A percentile compares a stretch with the other conserved stretches of the same genome.
Conservation (phyloP, 2,888 invertebrate genomes). For the Drosophila tripunctata region DNA sequence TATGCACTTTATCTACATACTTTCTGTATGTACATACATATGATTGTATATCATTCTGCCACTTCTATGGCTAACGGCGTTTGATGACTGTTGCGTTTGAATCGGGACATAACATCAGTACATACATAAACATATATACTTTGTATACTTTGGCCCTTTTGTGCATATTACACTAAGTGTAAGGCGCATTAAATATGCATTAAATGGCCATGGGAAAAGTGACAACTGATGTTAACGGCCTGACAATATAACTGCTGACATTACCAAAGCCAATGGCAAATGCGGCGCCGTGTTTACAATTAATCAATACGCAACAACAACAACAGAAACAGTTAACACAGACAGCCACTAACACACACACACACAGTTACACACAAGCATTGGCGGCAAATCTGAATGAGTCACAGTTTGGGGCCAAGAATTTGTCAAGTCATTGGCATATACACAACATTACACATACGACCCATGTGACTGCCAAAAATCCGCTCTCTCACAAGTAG, state of each 20-base stretch:
- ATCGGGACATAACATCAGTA: neutral
- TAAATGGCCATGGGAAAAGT: slow-evolving; percentile 55
- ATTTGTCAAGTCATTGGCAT: slow-evolving; percentile 52
- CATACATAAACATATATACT: no score
- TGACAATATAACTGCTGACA: slow-evolving; percentile 45
- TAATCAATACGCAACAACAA: slow-evolving; percentile 49
- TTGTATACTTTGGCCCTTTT: no score
- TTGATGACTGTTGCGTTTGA: slow-evolving; percentile 16
- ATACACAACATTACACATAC: slow-evolving; percentile 42
- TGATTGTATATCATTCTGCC: slow-evolving; percentile 8
- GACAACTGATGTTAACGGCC: slow-evolving; percentile 53
- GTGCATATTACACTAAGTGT: slow-evolving; percentile 24
- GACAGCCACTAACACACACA: no score
- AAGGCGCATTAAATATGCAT: slow-evolving; percentile 70
- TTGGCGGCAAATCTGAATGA: slow-evolving; percentile 24
- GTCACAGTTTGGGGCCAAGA: slow-evolving; percentile 34
- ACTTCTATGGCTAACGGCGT: neutral
- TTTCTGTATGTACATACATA: slow-evolving; percentile 1
- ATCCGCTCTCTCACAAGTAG: slow-evolving; percentile 28
- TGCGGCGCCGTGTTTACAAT: slow-evolving; percentile 33
- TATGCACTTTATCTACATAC: slow-evolving; percentile 59
- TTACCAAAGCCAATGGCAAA: slow-evolving; percentile 29
- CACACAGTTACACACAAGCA: slow-evolving; percentile 1
- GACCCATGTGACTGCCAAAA: slow-evolving; percentile 46
- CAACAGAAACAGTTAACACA: no score